Conservation (phyloP, 2,113 vertebrate species). For the Galbula dea region DNA sequence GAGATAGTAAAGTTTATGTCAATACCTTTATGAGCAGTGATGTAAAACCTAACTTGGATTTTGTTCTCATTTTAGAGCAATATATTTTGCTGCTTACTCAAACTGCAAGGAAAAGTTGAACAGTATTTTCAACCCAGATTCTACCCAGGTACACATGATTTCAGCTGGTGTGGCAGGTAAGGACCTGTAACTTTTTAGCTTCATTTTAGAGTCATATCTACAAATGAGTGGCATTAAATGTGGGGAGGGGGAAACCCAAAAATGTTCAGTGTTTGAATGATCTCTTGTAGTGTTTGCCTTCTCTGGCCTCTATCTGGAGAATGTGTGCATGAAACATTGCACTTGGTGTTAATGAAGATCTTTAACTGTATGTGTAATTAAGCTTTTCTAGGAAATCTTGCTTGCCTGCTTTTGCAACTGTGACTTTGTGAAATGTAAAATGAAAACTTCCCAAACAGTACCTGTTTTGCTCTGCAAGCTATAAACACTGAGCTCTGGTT, state of each 20-base stretch:
- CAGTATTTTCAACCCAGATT: constrained; percentile 86
- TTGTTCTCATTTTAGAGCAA: constrained; percentile 82
- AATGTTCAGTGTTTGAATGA: neutral
- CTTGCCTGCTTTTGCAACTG: neutral
- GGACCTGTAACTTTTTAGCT: constrained; percentile 57
- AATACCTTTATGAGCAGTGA: fast-evolving
- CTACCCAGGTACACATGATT: constrained; percentile 93
- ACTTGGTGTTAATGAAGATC: neutral
- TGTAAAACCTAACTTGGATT: neutral
- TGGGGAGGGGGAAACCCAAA: neutral
- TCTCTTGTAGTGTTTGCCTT: neutral
- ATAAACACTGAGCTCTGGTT: neutral
- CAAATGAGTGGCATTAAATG: neutral
- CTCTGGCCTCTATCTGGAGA: neutral
- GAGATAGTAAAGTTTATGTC: neutral
- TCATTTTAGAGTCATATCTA: neutral
- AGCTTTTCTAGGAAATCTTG: neutral
- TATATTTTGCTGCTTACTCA: constrained; percentile 98
- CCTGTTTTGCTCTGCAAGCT: neutral
- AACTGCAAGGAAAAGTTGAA: constrained; percentile 93
- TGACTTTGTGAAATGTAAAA: neutral
- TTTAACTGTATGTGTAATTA: neutral
- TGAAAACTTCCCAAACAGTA: neutral
- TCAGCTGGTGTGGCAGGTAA: constrained; percentile 97
- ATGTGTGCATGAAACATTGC: neutral